Base-by-base conservation (phyloP, 2,113 vertebrate species). In the Elanus axillaris region DNA sequence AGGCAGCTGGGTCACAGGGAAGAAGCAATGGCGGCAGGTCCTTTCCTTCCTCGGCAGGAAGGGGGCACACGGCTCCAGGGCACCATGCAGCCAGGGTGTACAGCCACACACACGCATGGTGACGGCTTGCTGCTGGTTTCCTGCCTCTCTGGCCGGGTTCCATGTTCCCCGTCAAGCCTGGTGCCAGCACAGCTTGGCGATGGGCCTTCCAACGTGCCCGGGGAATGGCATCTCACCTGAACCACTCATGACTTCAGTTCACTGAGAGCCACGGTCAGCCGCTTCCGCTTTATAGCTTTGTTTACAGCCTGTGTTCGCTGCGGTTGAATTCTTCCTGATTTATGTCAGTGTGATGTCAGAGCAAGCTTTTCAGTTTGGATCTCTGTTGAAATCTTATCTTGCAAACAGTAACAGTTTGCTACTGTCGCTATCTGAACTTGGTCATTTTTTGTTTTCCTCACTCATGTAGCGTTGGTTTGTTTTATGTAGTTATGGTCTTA, bases 381-480 rank as follows among this genome's bases (percentile, higher is more conserved):
- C 64, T 75, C 50, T 91, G 59, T 63, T 91, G 91, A 95, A 96
- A 86, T 77, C 87, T 93, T 93, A 86, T 94, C 78, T 84, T 75
- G 76, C 62, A 43, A 91, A 73, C 53, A 75, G 53, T 75, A 62
- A 87, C 62, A 38, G 71, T 88, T 90, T 89, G 66, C 91, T 88
- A 82, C 80, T 93, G 95, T 87, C 66, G 29, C 85, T 72, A 32
- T 75, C 36, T 89, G 93, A 96, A 93, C 66, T 88, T 87, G 88
- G 84, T 94, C 63, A 38, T 53, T 94, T 96, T 96, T 97, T 92
- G 91, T 96, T 93, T 95, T 96, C 77, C 68, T 96, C 90, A 48
- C 73, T 95, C 82, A 38, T 32, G 66, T 48, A 72, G 77, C 9
- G 43, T 96, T 19, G 38, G 82, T 96, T 94, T 94, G 76, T 74